A percentile compares a stretch with the other conserved stretches of the same genome.
phyloP scores from a whole-genome alignment of 2,797 vertebrate genomes.

The Pogoniulus pusillus region DNA sequence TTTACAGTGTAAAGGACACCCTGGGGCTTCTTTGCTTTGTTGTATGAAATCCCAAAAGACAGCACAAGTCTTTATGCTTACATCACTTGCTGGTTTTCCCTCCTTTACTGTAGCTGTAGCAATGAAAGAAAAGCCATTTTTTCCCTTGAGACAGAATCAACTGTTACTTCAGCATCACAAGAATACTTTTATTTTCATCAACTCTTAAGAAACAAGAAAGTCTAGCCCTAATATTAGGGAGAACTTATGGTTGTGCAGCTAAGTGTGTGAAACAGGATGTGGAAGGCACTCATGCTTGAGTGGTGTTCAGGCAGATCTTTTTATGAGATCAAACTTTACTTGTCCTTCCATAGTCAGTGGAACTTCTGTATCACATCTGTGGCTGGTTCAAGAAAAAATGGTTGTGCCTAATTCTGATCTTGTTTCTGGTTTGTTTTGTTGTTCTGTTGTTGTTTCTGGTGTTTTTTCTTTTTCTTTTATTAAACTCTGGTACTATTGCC shows the following conservation, averaged over 20 bases:
- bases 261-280: background rate
- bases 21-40: background rate
- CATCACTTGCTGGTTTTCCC: background rate
- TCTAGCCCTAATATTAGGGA: background rate
- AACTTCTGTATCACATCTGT: background rate
- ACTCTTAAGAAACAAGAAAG: background rate
- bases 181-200: background rate
- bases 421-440: background rate
- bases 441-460: too few species aligned
- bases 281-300: background rate
- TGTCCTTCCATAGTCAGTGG: background rate
- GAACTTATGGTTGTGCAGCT: background rate
- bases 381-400: background rate
- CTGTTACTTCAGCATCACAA: background rate
- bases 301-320: background rate
- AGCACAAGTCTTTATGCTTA: background rate
- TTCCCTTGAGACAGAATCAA: background rate
- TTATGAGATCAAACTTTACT: background rate
- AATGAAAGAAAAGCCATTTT: background rate
- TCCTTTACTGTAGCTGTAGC: background rate
- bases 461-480: background rate
- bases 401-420: background rate
- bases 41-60: background rate
- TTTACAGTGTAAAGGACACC: background rate
- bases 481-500: background rate